A percentile compares a stretch with the other conserved stretches of the same genome.
Conservation (phyloP, 2,797 vertebrate species). For the Loriculus beryllinus region DNA sequence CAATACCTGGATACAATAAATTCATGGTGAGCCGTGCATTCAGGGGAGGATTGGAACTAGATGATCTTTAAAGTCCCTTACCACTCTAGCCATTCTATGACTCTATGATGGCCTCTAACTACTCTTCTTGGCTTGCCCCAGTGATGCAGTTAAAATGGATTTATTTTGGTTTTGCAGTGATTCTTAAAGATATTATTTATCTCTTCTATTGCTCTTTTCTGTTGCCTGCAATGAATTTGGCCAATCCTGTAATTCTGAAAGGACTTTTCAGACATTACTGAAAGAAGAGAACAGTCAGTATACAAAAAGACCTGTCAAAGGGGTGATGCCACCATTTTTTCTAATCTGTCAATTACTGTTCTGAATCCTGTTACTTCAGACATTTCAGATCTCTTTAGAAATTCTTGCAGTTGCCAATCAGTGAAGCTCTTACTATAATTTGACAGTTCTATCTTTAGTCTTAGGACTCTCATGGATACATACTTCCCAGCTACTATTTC, state of each 20-base stretch:
- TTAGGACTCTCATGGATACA: background rate
- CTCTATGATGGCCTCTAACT: background rate
- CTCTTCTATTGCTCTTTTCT: background rate
- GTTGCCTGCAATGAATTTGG: background rate
- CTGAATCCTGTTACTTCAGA: background rate
- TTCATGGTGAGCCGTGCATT: background rate
- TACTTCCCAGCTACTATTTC: background rate
- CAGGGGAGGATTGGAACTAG: background rate
- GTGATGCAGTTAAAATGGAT: background rate
- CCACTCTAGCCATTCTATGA: background rate
- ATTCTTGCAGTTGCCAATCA: background rate
- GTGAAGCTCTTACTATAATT: background rate
- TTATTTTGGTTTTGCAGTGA: background rate
- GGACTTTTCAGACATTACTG: background rate
- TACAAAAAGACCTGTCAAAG: background rate
- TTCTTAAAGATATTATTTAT: background rate
- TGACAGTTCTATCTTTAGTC: background rate
- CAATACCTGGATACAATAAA: background rate
- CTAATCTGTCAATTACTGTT: background rate
- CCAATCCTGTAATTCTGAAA: background rate
- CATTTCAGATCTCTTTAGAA: background rate
- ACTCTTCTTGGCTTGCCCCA: background rate
- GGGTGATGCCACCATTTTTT: background rate
- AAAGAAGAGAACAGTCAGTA: background rate
- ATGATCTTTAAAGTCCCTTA: background rate